Conservation (phyloP, 23 tunicate genomes). For the Oikopleura vanhoeffeni region DNA sequence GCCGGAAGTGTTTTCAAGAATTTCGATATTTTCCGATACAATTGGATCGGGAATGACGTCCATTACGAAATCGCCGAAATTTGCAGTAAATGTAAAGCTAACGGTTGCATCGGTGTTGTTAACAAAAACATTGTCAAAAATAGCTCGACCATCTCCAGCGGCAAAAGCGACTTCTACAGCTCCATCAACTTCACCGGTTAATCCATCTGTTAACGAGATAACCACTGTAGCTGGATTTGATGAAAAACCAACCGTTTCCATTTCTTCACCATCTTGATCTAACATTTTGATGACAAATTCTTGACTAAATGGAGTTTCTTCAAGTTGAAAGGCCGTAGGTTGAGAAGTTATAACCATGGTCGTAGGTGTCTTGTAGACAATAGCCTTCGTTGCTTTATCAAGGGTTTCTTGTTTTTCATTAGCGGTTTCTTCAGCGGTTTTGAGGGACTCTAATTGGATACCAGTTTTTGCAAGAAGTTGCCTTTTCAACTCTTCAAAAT, state of each 20-base stretch:
- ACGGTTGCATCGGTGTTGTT: background rate
- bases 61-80: background rate
- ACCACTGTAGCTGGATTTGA: background rate
- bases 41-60: background rate
- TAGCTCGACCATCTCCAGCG: background rate
- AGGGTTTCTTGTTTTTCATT: background rate
- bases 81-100: background rate
- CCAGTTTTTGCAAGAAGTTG: background rate
- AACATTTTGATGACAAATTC: background rate
- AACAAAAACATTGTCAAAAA: background rate
- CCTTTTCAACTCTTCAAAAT: background rate
- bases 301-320: background rate
- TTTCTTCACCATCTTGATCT: background rate
- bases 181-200: background rate
- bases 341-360: background rate
- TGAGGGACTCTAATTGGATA: background rate
- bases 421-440: background rate
- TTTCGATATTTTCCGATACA: background rate
- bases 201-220: background rate
- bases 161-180: background rate
- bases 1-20: background rate
- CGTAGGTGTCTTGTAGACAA: conserved; percentile 3
- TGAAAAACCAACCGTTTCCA: background rate
- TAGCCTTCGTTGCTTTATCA: background rate
- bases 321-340: background rate